Evolutionary conservation across 2,113 vertebrate genomes (phyloP), one percentile per base, ranked within the genome.

Genomic region (Pygoscelis adeliae): DNA sequence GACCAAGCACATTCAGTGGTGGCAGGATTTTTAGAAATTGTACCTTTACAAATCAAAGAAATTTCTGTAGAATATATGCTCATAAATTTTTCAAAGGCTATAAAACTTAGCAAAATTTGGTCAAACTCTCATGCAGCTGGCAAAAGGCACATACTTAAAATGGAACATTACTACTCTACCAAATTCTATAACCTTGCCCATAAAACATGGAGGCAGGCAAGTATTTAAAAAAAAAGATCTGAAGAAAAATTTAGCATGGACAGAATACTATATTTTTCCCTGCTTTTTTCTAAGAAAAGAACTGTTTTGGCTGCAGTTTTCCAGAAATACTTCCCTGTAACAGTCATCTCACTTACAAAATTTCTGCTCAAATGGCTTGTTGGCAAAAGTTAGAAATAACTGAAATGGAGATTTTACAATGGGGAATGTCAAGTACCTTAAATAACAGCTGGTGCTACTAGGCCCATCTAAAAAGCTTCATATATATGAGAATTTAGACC

Each of bases 291-390:
- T 77, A 80, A 72, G 27, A 72, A 71, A 72, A 94, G 0, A 88
- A 32, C 53, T 55, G 5, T 12, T 87, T 83, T 80, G 78, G 53
- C 70, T 93, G 55, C 55, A 83, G 20, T 91, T 91, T 95, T 83
- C 36, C 46, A 77, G 66, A 94, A 96, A 88, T 79, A 65, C 20
- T 82, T 93, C 66, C 58, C 50, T 83, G 42, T 46, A 91, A 58
- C 36, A 72, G 15, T 88, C 74, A 80, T 73, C 53, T 89, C 44
- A n/a, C 47, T 71, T 46, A 8, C 22, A 82, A 91, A 74, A 89
- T 26, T 95, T 67, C 80, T 76, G 70, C 62, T 87, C 30, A 83
- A 79, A 73, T 79, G 6, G 15, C 61, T 79, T 86, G 58, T 72
- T 66, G 58, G 46, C 76, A 83, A 69, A 79, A 81, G n/a, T 84